Conservation (phyloP, 2,797 vertebrate genomes). For the Furcifer pardalis region DNA sequence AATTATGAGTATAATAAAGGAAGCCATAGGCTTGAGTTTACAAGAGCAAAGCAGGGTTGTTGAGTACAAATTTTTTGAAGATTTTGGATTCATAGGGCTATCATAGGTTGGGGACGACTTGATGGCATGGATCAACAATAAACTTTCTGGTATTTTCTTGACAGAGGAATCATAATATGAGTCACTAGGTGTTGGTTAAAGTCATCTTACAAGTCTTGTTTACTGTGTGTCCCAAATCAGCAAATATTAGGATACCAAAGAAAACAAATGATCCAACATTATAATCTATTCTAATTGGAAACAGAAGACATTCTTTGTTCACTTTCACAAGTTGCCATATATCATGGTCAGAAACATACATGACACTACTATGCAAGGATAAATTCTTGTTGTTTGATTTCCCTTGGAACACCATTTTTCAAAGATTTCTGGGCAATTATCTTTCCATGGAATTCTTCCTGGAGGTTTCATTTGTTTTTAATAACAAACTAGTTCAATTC, state of each 20-base stretch:
- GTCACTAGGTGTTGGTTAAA: not conserved
- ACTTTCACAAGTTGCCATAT: not conserved
- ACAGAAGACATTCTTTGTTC: slow-evolving; percentile 25
- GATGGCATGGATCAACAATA: no score
- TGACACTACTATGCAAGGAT: not conserved
- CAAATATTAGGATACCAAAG: slow-evolving; percentile 15
- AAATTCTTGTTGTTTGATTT: not conserved
- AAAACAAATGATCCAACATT: slow-evolving; percentile 18
- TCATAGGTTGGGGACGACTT: no score
- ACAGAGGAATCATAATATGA: not conserved
- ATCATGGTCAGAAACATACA: slow-evolving; percentile 33
- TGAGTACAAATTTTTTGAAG: no score
- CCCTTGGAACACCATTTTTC: not conserved
- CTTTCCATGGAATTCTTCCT: not conserved
- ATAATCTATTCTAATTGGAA: slow-evolving; percentile 12
- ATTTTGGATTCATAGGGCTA: no score
- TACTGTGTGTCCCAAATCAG: not conserved
- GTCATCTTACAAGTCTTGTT: slow-evolving; percentile 19
- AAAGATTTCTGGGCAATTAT: not conserved
- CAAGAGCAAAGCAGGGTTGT: no score
- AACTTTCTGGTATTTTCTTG: no score
- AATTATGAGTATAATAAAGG: no score
- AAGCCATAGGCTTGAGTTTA: no score
- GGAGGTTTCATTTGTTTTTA: not conserved
- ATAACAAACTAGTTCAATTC: not conserved